Evolutionary conservation across 2,797 vertebrate species (phyloP), one percentile per base, ranked within the genome.

Genomic region (Cossypha caffra): DNA sequence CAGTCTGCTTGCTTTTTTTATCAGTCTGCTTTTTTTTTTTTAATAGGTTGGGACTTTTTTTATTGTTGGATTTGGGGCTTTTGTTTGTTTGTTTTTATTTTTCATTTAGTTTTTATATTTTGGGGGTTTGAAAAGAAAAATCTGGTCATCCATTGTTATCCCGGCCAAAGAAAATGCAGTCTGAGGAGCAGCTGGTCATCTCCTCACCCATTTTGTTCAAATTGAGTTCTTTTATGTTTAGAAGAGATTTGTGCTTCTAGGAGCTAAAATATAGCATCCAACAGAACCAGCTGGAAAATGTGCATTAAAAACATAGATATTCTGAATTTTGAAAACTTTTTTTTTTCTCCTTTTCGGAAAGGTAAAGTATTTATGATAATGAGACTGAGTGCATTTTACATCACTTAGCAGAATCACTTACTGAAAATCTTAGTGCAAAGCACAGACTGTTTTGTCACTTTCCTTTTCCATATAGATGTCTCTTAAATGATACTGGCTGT

Each of bases 61-160:
- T 38, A 3, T 12, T 40, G 8, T 50, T 40, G 2, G 1, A 2
- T 47, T 43, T 77, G 40, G 16, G 25, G 3, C 2, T 29, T 29
- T 42, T 64, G 2, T 25, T 33, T 54, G 7, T 13, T 57, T 45
- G 6, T 5, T 66, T 50, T n/a, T 33, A 37, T 48, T 85, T 75
- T 50, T 42, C 2, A 2, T 61, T 61, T 48, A 12, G 12, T 28
- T 55, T 68, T 79, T 42, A 7, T 54, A 9, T 86, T 92, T 72
- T 55, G 35, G 26, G 24, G 3, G 10, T 28, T 74, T 59, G 67
- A 51, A 91, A 92, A 64, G 23, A 88, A 88, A 93, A 64, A 29
- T 80, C 7, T 18, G 48, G 10, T 21, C 58, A 24, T 25, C 4
- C 2, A 5, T 51, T 83, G 38, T 51, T 80, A 48, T 59, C 33